These are phyloP conservation scores for Stegana nigrithorax DNA, from an alignment of 2,888 invertebrate species.

Conservation along the genomic window DNA sequence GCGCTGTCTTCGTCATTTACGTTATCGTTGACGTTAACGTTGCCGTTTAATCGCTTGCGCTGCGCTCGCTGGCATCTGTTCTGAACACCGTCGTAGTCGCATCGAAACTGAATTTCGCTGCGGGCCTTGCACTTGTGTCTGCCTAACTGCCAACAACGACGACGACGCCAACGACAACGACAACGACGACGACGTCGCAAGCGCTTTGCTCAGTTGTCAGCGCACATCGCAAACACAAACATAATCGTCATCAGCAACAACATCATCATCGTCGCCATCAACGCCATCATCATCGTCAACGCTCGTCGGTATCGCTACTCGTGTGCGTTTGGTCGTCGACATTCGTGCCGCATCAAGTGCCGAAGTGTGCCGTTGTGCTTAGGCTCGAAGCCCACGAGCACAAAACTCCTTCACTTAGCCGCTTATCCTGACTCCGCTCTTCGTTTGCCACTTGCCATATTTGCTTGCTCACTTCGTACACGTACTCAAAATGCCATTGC, in stretches of 20 bases:
- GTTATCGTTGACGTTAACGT: no score
- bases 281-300: neutral
- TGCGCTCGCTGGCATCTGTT: constrained; percentile 29
- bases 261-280: neutral
- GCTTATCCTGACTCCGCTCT: no score
- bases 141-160: constrained; percentile 1
- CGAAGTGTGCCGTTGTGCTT: no score
- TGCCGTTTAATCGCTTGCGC: neutral
- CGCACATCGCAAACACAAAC: neutral
- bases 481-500: no score
- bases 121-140: constrained; percentile 42
- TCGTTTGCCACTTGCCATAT: no score
- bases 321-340: no score
- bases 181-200: neutral
- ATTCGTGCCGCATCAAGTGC: no score
- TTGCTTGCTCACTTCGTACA: no score
- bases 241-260: neutral
- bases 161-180: neutral
- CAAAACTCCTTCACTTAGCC: no score
- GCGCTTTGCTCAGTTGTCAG: neutral
- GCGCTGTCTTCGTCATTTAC: no score
- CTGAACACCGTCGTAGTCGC: constrained; percentile 52
- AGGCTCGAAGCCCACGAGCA: no score
- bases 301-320: no score
- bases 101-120: constrained; percentile 46